phyloP scores from a whole-genome alignment of 2,797 vertebrate genomes.

The Malurus leucopterus region DNA sequence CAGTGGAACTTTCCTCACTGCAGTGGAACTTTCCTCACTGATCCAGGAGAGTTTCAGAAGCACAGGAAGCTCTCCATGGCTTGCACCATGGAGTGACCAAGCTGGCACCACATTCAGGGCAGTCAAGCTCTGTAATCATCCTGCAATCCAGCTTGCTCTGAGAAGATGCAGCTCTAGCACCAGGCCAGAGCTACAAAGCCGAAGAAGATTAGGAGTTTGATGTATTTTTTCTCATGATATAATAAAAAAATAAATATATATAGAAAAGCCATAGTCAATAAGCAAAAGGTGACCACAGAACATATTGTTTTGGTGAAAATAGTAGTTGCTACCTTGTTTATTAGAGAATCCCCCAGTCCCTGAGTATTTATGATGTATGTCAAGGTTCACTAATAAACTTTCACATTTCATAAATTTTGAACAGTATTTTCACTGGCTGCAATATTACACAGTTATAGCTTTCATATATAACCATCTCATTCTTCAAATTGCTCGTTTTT shows the following conservation, averaged over 20 bases:
- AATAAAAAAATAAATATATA: background rate
- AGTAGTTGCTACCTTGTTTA: background rate
- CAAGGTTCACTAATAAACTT: background rate
- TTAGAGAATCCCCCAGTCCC: background rate
- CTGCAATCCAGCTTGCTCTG: background rate
- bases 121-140: background rate
- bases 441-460: background rate
- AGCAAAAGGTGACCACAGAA: background rate
- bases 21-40: fast-evolving
- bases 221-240: background rate
- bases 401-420: background rate
- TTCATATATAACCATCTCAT: background rate
- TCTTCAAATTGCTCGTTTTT: background rate
- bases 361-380: background rate
- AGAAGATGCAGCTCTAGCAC: background rate
- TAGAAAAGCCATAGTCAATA: background rate
- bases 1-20: fast-evolving
- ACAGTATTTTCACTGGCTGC: background rate
- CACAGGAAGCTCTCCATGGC: background rate
- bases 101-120: background rate
- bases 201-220: background rate
- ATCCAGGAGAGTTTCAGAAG: background rate
- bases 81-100: background rate
- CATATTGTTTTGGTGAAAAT: background rate
- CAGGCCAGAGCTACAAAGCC: background rate